Conservation (phyloP, 2,113 vertebrate species). For the Labeo rohita region DNA sequence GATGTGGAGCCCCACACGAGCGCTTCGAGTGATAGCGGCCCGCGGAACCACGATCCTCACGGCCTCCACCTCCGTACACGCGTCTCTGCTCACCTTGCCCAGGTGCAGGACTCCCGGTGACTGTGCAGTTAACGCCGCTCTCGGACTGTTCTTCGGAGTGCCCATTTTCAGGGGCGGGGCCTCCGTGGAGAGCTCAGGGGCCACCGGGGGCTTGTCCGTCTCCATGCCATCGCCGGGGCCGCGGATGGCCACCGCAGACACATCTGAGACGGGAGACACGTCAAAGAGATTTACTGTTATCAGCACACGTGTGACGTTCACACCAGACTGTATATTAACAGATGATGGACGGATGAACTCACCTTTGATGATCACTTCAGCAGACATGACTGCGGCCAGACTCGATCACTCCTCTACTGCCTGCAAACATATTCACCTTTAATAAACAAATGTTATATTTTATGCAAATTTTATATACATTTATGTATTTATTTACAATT, state of each 20-base stretch:
- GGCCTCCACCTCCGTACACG: conserved; percentile 89
- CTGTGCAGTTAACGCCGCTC: conserved; percentile 47
- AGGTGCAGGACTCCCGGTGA: conserved; percentile 88
- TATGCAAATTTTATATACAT: no score
- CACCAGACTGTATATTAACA: background rate
- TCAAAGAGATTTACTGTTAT: background rate
- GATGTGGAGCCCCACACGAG: conserved; percentile 50
- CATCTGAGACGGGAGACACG: background rate
- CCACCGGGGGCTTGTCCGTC: conserved; percentile 78
- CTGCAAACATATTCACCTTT: background rate
- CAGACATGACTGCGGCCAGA: conserved; percentile 62
- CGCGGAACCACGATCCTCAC: conserved; percentile 91
- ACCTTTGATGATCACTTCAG: conserved; percentile 70
- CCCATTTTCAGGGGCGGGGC: conserved; percentile 59
- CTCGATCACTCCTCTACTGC: background rate
- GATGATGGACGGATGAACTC: background rate
- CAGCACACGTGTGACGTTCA: background rate
- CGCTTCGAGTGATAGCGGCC: conserved; percentile 82
- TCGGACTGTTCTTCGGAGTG: conserved; percentile 71
- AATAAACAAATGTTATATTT: no score
- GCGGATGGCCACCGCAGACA: conserved; percentile 76
- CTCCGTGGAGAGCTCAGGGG: conserved; percentile 72
- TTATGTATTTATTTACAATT: no score
- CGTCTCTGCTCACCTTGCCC: conserved; percentile 83
- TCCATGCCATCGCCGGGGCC: conserved; percentile 98